phyloP scores from a whole-genome alignment of 2,797 vertebrate species.

The Cyprinella venusta region DNA sequence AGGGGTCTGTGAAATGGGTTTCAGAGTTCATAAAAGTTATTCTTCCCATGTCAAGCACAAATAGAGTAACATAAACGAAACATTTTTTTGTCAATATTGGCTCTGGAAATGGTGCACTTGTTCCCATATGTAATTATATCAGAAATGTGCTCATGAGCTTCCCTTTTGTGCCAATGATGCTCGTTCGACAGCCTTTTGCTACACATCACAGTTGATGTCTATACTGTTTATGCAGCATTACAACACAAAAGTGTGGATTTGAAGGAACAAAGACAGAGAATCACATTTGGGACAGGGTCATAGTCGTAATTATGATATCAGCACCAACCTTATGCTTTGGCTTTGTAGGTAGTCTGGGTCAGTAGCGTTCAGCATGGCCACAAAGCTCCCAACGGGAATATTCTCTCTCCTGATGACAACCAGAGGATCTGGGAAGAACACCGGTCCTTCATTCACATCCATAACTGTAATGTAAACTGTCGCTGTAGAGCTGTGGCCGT shows the following conservation, averaged over 20 bases:
- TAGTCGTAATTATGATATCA: not conserved
- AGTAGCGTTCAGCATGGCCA: conserved; percentile 89
- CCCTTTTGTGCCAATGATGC: not conserved
- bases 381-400: conserved; percentile 85
- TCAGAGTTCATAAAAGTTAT: not conserved
- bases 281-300: not conserved
- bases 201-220: not conserved
- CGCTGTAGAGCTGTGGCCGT: conserved; percentile 91
- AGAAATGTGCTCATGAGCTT: not conserved
- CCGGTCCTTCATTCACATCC: conserved; percentile 92
- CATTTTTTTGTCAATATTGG: not conserved
- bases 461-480: conserved; percentile 89
- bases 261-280: not conserved
- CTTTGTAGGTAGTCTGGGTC: conserved; percentile 91
- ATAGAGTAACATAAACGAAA: not conserved
- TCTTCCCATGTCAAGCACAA: not conserved
- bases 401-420: conserved; percentile 87
- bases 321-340: conserved; percentile 90
- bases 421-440: conserved; percentile 93
- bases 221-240: not conserved
- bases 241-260: not conserved
- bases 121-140: not conserved
- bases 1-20: not conserved
- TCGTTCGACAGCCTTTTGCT: not conserved
- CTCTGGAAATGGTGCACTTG: not conserved